phyloP scores from a whole-genome alignment of 1,140 invertebrate genomes.

The Zelostemma sp. region DNA sequence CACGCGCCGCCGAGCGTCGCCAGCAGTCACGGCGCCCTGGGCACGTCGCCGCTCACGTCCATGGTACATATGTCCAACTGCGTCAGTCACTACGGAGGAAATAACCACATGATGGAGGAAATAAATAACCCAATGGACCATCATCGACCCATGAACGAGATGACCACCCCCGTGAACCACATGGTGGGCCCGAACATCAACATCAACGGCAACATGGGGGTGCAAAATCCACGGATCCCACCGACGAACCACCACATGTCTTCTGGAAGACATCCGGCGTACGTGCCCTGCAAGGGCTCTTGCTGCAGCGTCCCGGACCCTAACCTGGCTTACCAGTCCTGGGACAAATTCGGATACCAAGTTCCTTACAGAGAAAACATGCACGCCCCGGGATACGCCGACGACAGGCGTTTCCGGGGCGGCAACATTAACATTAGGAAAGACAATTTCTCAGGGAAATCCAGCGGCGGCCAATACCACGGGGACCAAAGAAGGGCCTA shows the following conservation, averaged over 20 bases:
- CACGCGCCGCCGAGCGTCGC: slow-evolving; percentile 16
- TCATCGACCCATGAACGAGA: slow-evolving; percentile 47
- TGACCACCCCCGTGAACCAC: slow-evolving; percentile 52
- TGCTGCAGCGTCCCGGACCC: slow-evolving; percentile 62
- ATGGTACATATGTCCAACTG: slow-evolving; percentile 51
- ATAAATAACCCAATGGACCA: slow-evolving; percentile 27
- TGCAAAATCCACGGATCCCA: slow-evolving; percentile 25
- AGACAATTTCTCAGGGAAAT: slow-evolving; percentile 53
- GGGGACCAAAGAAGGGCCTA: slow-evolving; percentile 58
- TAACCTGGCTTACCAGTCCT: slow-evolving; percentile 56
- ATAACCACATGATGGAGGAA: slow-evolving; percentile 44
- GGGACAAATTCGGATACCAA: slow-evolving; percentile 63
- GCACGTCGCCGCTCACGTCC: slow-evolving; percentile 26
- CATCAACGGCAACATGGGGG: slow-evolving; percentile 25
- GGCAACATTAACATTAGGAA: slow-evolving; percentile 56
- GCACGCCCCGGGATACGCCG: slow-evolving; percentile 44
- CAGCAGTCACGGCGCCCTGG: slow-evolving; percentile 28
- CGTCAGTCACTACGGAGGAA: slow-evolving; percentile 40
- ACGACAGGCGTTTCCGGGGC: slow-evolving; percentile 51
- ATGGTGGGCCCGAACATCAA: slow-evolving; percentile 36
- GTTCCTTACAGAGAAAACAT: slow-evolving; percentile 58
- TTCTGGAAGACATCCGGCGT: slow-evolving; percentile 49
- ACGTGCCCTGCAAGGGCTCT: slow-evolving; percentile 57
- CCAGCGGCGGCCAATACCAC: slow-evolving; percentile 38
- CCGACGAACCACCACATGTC: slow-evolving; percentile 32